Base-by-base conservation (phyloP, 2,888 invertebrate species). In the Trissonchulus latispiculum region DNA sequence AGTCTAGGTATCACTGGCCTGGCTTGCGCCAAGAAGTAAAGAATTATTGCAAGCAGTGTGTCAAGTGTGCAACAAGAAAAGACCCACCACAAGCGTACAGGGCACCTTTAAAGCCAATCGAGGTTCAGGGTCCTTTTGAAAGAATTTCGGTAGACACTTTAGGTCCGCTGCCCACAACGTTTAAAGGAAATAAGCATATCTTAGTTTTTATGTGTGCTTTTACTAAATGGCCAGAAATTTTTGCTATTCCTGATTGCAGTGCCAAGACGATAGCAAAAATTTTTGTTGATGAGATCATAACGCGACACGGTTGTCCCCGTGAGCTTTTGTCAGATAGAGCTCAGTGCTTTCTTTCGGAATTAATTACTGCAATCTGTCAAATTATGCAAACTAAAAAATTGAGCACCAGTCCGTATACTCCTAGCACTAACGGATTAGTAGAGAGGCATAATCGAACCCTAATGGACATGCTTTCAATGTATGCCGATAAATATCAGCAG, bases 221-320 rank as follows among this genome's bases (percentile, higher is more conserved):
- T 1, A 76, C 77, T 2, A 75, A 76, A 32, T 81, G 61, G 59
- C 72, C 74, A 68, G 35, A 78, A 77, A 76, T 77, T 64, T 61
- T 81, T 35, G 77, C 83, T 1, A 66, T 83, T n/a, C 79, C 79
- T 0, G 78, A 82, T 59, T 79, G 80, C 29, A 78, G 77, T 66
- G 78, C 83, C 0, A 75, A 75, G 18, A 81, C 81, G 0, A 76
- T 82, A 3, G 81, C 82, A 0, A 67, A 73, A 18, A 77, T 79
- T 2, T 68, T 82, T 23, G 62, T 77, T 3, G 72, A 74, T 8
- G 62, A 78, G 3, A 59, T 79, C 8, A 74, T 79, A 3, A 70
- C 74, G 1, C 72, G 76, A 31, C 77, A 76, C 74, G 80, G 79
- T 1, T 66, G 72, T 3, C 78, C 78, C 8, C 67, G 62, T 0